Evolutionary conservation across 2,797 vertebrate species (phyloP).

Genomic region (Hypotaenidia philippensis): DNA sequence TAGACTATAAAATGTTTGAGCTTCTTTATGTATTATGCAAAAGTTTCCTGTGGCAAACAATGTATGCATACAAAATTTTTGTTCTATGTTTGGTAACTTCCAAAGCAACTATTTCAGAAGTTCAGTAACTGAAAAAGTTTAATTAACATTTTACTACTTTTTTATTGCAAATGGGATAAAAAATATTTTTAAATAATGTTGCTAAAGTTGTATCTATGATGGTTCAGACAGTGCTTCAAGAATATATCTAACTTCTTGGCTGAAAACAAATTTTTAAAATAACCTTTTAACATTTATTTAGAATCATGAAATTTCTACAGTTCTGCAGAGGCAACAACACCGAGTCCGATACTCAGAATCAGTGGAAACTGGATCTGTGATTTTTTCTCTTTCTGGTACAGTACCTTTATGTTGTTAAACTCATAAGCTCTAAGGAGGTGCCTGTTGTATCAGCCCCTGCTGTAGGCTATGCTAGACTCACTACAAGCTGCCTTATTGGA

Average conservation of each 20-base stretch:
- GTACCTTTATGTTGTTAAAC: conserved; percentile 55
- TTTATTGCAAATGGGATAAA: background rate
- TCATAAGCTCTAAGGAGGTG: background rate
- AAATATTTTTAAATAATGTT: background rate
- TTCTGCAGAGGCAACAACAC: conserved; percentile 85
- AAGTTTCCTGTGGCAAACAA: conserved; percentile 9
- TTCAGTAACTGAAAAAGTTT: background rate
- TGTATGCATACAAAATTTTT: background rate
- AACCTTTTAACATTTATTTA: conserved; percentile 70
- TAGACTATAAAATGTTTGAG: background rate
- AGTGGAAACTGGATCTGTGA: conserved; percentile 85
- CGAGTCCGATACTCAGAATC: conserved; percentile 87
- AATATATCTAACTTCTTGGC: background rate
- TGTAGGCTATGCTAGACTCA: background rate
- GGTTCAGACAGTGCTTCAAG: background rate
- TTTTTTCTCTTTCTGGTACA: conserved; percentile 93
- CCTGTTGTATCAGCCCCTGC: background rate
- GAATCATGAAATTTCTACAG: conserved; percentile 81
- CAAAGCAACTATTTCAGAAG: background rate
- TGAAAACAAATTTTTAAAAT: conserved; percentile 36
- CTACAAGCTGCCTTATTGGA: background rate
- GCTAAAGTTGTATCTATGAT: background rate
- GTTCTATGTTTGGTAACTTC: background rate
- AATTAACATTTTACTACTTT: background rate
- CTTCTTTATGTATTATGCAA: conserved; percentile 16